phyloP scores from a whole-genome alignment of 1,140 invertebrate species.

The Cheumatopsyche charites region DNA sequence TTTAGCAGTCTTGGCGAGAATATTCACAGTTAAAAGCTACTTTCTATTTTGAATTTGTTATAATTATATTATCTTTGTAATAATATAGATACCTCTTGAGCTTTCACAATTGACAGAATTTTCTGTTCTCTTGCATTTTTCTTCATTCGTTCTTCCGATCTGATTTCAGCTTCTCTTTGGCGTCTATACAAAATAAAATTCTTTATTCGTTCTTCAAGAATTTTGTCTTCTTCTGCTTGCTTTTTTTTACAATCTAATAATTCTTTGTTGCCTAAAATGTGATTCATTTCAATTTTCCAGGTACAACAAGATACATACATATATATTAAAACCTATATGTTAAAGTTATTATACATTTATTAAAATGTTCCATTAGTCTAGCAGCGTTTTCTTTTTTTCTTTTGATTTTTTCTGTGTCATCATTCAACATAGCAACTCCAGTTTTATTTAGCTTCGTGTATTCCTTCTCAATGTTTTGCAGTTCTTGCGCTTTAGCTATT shows the following conservation, averaged over 20 bases:
- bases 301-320: neutral
- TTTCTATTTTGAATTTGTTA: neutral
- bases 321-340: neutral
- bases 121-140: slow-evolving; percentile 59
- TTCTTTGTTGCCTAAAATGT: slow-evolving; percentile 57
- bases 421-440: slow-evolving; percentile 58
- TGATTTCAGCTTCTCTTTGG: slow-evolving; percentile 54
- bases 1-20: slow-evolving; percentile 61
- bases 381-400: slow-evolving; percentile 54
- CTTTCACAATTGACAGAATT: slow-evolving; percentile 58
- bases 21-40: slow-evolving; percentile 14
- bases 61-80: neutral
- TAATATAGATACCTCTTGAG: slow-evolving; percentile 54
- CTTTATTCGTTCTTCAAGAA: slow-evolving; percentile 55
- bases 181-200: slow-evolving; percentile 56
- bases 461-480: slow-evolving; percentile 70
- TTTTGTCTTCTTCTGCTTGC: slow-evolving; percentile 58
- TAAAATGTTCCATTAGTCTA: slow-evolving; percentile 56
- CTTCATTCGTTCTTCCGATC: slow-evolving; percentile 53
- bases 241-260: slow-evolving; percentile 57
- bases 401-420: slow-evolving; percentile 57
- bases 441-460: slow-evolving; percentile 64
- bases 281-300: too few species aligned
- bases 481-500: slow-evolving; percentile 63
- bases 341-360: slow-evolving; percentile 52